Conservation (phyloP, 2,888 invertebrate genomes). For the Sarcophaga caerulescens region DNA sequence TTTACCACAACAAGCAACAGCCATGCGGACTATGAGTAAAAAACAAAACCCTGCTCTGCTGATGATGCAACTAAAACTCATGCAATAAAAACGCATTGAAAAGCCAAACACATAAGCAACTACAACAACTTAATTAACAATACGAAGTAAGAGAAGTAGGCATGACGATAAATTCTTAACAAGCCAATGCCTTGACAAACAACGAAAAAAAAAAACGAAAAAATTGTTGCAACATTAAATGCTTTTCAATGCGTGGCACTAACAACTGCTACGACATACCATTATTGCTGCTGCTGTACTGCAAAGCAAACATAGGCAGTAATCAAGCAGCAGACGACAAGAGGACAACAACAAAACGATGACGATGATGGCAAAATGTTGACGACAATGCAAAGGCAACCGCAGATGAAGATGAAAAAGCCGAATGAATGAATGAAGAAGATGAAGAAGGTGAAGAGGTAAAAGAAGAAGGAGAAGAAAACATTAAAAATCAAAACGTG, state of each 20-base stretch:
- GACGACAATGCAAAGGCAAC: neutral
- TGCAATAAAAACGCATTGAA: conserved; percentile 38
- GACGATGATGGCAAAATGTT: neutral
- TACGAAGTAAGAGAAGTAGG: conserved; percentile 41
- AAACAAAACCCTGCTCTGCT: neutral
- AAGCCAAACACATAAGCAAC: conserved; percentile 26
- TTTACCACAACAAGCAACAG: conserved; percentile 53
- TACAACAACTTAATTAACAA: conserved; percentile 68
- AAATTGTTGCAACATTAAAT: conserved; percentile 54
- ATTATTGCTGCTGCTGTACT: neutral
- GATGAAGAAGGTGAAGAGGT: neutral
- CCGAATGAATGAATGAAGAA: neutral
- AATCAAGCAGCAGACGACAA: conserved; percentile 25
- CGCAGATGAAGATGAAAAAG: neutral
- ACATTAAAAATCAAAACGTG: conserved; percentile 71
- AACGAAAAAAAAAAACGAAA: conserved; percentile 17
- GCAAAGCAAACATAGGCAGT: conserved; percentile 21
- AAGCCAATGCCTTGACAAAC: conserved; percentile 56
- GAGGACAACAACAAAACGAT: neutral
- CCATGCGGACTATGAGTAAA: neutral
- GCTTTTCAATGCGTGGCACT: conserved; percentile 48
- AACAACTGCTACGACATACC: conserved; percentile 58
- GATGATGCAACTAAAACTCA: conserved; percentile 17
- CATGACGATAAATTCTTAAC: conserved; percentile 62
- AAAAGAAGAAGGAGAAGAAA: conserved; percentile 42